These are phyloP conservation scores for Pyrochroa serraticornis DNA, from an alignment of 2,888 invertebrate genomes.

Conservation along the genomic window DNA sequence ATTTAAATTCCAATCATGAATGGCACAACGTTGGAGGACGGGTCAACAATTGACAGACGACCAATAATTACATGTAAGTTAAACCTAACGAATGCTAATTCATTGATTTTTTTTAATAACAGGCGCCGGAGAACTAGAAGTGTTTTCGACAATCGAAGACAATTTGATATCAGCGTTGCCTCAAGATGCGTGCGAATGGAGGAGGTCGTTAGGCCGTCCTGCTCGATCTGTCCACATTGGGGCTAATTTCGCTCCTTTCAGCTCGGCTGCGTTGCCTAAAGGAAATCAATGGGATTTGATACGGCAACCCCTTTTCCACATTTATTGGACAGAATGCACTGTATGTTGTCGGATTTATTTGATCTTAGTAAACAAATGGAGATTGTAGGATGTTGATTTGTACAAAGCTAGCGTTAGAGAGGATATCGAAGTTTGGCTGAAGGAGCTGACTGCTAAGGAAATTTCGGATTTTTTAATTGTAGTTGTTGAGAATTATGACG, in stretches of 20 bases:
- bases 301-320: constrained; percentile 89
- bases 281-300: constrained; percentile 76
- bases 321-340: constrained; percentile 93
- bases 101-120: constrained; percentile 14
- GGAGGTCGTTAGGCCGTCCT: constrained; percentile 85
- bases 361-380: constrained; percentile 1
- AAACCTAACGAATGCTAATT: constrained; percentile 4
- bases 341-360: constrained; percentile 60
- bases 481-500: constrained; percentile 89
- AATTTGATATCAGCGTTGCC: constrained; percentile 81
- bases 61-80: constrained; percentile 77
- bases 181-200: constrained; percentile 90
- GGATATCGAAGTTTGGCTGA: constrained; percentile 88
- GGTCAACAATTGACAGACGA: constrained; percentile 70
- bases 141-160: constrained; percentile 83
- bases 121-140: constrained; percentile 81
- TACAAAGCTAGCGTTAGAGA: constrained; percentile 89
- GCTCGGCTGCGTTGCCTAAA: constrained; percentile 74
- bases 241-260: constrained; percentile 81
- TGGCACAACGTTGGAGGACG: constrained; percentile 63
- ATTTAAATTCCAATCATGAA: constrained; percentile 61
- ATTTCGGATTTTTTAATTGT: constrained; percentile 93
- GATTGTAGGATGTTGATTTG: constrained; percentile 82
- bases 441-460: constrained; percentile 74
- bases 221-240: constrained; percentile 84